Evolutionary conservation across 2,888 invertebrate genomes (phyloP).

Genomic region (Drosophila aldrichi): DNA sequence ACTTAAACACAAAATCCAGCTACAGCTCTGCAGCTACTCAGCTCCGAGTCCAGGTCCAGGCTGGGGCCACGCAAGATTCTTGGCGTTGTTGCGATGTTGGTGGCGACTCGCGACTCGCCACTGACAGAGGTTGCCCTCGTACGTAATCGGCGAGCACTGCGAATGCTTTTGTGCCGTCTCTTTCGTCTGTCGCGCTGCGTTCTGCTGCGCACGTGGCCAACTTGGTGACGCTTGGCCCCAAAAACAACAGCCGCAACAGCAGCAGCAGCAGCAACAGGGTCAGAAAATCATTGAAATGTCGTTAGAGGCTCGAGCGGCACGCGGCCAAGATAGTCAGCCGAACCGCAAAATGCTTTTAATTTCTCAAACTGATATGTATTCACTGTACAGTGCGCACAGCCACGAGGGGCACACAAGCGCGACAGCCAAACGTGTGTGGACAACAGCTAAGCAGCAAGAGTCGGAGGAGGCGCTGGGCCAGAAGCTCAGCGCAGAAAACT

Average conservation of each 20-base stretch:
- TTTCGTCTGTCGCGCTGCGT: constrained; percentile 56
- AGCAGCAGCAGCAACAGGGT: constrained; percentile 38
- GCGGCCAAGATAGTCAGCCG: constrained; percentile 68
- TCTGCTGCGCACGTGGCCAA: constrained; percentile 79
- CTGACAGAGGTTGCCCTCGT: constrained; percentile 80
- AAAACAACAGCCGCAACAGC: constrained; percentile 35
- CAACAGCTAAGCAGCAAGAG: constrained; percentile 7
- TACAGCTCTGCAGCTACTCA: constrained; percentile 14
- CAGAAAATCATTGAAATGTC: constrained; percentile 80
- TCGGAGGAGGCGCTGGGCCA: constrained; percentile 4
- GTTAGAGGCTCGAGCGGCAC: constrained; percentile 75
- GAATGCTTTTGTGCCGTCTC: constrained; percentile 76
- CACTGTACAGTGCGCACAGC: constrained; percentile 25
- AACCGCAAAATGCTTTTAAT: constrained; percentile 82
- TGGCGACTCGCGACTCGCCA: constrained; percentile 55
- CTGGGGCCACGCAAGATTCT: constrained; percentile 75
- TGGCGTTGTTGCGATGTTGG: constrained; percentile 80
- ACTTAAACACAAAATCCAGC: constrained; percentile 69
- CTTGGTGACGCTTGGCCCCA: constrained; percentile 67
- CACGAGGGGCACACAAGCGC: background rate
- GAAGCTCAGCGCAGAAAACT: background rate
- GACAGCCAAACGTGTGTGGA: constrained; percentile 2
- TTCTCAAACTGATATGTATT: constrained; percentile 78
- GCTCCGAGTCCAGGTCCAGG: constrained; percentile 15
- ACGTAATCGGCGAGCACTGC: constrained; percentile 73